Conservation (phyloP, 2,888 invertebrate genomes). For the Sympetrum striolatum region DNA sequence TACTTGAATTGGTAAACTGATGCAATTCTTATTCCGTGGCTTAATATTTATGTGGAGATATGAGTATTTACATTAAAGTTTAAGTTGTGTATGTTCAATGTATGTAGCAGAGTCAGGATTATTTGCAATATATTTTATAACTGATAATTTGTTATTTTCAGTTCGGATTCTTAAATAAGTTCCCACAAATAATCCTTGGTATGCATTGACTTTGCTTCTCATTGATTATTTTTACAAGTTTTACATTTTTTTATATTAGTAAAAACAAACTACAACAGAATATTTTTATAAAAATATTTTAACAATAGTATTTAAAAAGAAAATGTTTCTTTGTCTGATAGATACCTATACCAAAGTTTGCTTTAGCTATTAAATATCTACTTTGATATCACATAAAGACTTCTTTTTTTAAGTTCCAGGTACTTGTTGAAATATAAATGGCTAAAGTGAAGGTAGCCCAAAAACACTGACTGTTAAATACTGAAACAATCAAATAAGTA, state of each 20-base stretch:
- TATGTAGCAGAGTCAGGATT: slow-evolving; percentile 44
- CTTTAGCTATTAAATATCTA: no score
- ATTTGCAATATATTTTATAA: slow-evolving; percentile 43
- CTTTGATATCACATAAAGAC: no score
- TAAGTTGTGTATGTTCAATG: neutral
- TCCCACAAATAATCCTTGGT: slow-evolving; percentile 38
- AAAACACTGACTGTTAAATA: no score
- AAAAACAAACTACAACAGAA: no score
- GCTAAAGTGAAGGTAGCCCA: no score
- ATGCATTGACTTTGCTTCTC: slow-evolving; percentile 33
- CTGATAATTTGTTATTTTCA: slow-evolving; percentile 21
- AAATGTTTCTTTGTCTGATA: no score
- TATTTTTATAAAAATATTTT: no score
- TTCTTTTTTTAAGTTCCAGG: no score
- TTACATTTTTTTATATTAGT: no score
- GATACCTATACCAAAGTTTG: no score
- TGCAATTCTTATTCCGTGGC: slow-evolving; percentile 17
- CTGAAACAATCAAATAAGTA: neutral
- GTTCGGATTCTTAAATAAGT: slow-evolving; percentile 32
- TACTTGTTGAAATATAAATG: no score
- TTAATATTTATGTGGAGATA: slow-evolving; percentile 20
- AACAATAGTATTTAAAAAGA: no score
- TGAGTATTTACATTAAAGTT: slow-evolving; percentile 11
- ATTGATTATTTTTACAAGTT: neutral
- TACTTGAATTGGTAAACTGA: slow-evolving; percentile 25